Base-by-base conservation (phyloP, 2,113 vertebrate genomes). In the Diphyllodes magnificus region DNA sequence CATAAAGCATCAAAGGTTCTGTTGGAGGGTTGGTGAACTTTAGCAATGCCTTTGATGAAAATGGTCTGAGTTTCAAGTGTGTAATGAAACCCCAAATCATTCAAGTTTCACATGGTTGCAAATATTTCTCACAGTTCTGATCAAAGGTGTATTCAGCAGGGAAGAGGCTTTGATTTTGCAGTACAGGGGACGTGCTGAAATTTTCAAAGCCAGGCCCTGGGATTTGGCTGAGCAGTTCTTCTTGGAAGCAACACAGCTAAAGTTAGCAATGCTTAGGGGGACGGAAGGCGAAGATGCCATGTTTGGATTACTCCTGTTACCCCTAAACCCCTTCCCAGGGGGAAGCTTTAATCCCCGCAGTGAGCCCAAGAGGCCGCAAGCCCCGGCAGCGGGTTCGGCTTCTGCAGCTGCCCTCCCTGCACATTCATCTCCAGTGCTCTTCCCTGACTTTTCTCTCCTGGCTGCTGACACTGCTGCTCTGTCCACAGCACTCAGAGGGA, bases 71-170 rank as follows among this genome's bases (percentile, higher is more conserved):
- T 96, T 97, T 97, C 96, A 96, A 96, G 94, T 96, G 95, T 96
- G 94, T 96, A 97, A 97, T 95, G 95, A 97, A 97, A 95, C 94
- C 95, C 90, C 95, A 95, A 96, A 96, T 97, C 95, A 97, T 93
- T 96, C 95, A 95, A 96, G 94, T 97, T 97, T 97, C 96, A 97
- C 95, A 96, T 92, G 95, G 94, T 92, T 97, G 96, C 96, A 97
- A 97, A 97, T 97, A 95, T 97, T 97, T 90, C 96, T 97, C 93
- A 92, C 86, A 96, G 94, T 86, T 86, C 95, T 96, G 96, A 97
- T 97, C 97, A 97, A 97, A 97, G 96, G 94, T 97, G 78, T 88
- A 90, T 96, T 97, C 96, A 97, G 94, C 95, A 94, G 94, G 96
- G 95, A 95, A 95, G 93, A 81, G 54, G 94, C 96, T 97, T 97